Conservation (phyloP, 2,113 vertebrate species). For the Ptyas mucosa region DNA sequence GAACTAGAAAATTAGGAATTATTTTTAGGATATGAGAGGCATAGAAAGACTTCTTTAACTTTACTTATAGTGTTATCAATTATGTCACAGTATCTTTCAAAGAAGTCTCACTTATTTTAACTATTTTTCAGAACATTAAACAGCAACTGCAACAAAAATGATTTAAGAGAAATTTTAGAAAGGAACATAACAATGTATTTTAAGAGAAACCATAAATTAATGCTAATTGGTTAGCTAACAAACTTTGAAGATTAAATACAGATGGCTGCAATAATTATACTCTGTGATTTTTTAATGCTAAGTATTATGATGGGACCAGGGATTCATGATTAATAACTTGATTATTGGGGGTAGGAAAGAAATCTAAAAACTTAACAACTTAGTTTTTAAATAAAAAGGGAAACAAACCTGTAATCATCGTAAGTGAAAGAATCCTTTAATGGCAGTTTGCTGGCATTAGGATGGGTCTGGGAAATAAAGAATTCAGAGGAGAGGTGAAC, state of each 20-base stretch:
- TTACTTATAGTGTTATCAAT: not conserved
- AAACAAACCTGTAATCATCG: constrained; percentile 97
- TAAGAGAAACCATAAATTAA: not conserved
- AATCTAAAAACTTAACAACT: not conserved
- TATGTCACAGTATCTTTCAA: not conserved
- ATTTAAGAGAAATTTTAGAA: not conserved
- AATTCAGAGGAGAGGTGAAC: constrained; percentile 62
- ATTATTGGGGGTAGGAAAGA: constrained; percentile 2
- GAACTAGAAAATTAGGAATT: not conserved
- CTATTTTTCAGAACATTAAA: not conserved
- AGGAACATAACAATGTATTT: not conserved
- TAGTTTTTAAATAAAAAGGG: constrained; percentile 3
- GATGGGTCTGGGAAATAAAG: constrained; percentile 85
- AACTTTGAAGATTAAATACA: constrained; percentile 1
- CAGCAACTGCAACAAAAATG: not conserved
- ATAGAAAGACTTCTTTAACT: not conserved
- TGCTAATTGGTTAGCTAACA: not conserved
- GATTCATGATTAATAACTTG: constrained; percentile 17
- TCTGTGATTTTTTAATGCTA: not conserved
- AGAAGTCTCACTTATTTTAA: not conserved
- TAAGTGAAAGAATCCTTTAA: constrained; percentile 98
- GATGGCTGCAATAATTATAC: not conserved
- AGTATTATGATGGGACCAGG: not conserved
- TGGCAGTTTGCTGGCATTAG: constrained; percentile 92
- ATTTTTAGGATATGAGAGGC: not conserved